Base-by-base conservation (phyloP, 2,113 vertebrate species). In the Australoheros scitulus region DNA sequence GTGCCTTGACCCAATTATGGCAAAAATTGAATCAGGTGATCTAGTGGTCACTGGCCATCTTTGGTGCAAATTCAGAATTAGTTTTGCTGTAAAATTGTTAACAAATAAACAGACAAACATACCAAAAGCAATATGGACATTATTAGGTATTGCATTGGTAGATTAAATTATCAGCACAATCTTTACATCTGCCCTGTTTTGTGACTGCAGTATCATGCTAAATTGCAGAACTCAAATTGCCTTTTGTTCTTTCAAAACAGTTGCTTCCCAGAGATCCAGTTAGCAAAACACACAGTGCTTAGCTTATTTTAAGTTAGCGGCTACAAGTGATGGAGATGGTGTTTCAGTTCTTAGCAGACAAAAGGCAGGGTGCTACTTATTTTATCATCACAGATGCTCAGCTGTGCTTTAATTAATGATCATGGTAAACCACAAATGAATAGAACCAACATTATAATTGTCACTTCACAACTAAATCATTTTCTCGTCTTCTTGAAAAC, bases 381-480 rank as follows among this genome's bases (percentile, higher is more conserved):
- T 83, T 59, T 41, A 76, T 74, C 83, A 76, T 88, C 77, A 72
- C 13, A 81, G 82, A 89, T 79, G 57, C 84, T 91, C 61, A 79
- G 80, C 56, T 72, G 41, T 20, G 34, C 79, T 81, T 75, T 89
- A 89, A 89, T 90, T 91, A 91, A 87, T 88, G 88, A 81, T 60
- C 58, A 79, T 81, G 80, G 90, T 63, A 5, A 88, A 86, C 90
- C 87, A 77, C 88, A 83, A 85, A 90, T 84, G 58, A 90, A 85
- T 80, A 57, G 77, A 82, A 79, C 77, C 80, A 84, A 88, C 85
- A 83, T 77, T 88, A 58, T 87, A 86, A 92, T 89, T 88, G 85
- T 85, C 88, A 87, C 89, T 85, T 90, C 60, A 57, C 79, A 81
- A 80, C 79, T 89, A 89, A 92, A 89, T 88, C 76, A 80, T 76